Evolutionary conservation across 2,888 invertebrate genomes (phyloP).

Genomic region (Tuta absoluta): DNA sequence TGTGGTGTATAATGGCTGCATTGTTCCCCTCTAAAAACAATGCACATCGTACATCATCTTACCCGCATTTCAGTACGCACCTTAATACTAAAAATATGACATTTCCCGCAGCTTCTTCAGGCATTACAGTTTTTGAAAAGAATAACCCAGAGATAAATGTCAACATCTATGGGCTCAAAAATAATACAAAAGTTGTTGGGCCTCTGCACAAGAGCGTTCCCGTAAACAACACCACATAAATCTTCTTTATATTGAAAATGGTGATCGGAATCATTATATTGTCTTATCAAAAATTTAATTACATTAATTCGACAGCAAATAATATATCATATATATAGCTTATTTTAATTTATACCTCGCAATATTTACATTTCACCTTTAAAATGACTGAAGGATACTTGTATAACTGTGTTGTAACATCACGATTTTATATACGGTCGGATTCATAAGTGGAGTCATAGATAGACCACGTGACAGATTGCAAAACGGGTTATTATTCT

Average conservation of each 20-base stretch:
- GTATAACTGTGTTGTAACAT: too few relatives aligned
- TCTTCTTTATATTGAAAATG: not conserved
- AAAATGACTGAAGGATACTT: too few relatives aligned
- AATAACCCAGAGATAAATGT: not conserved
- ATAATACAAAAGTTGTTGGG: not conserved
- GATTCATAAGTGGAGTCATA: too few relatives aligned
- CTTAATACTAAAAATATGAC: not conserved
- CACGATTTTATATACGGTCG: too few relatives aligned
- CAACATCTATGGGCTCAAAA: not conserved
- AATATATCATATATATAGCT: too few relatives aligned
- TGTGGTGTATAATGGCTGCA: not conserved
- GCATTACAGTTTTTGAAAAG: constrained; percentile 12
- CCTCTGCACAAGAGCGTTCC: not conserved
- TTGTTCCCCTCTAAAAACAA: not conserved
- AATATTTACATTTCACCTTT: too few relatives aligned
- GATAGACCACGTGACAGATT: too few relatives aligned
- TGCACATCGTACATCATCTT: not conserved
- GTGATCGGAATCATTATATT: not conserved
- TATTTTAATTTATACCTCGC: too few relatives aligned
- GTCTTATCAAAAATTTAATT: not conserved
- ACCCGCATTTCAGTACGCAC: not conserved
- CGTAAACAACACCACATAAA: not conserved
- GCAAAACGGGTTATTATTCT: too few relatives aligned
- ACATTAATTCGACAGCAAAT: not conserved
- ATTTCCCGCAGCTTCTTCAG: not conserved